These are phyloP conservation scores for Trididemnum clinides DNA, from an alignment of 23 tunicate genomes.

Conservation along the genomic window DNA sequence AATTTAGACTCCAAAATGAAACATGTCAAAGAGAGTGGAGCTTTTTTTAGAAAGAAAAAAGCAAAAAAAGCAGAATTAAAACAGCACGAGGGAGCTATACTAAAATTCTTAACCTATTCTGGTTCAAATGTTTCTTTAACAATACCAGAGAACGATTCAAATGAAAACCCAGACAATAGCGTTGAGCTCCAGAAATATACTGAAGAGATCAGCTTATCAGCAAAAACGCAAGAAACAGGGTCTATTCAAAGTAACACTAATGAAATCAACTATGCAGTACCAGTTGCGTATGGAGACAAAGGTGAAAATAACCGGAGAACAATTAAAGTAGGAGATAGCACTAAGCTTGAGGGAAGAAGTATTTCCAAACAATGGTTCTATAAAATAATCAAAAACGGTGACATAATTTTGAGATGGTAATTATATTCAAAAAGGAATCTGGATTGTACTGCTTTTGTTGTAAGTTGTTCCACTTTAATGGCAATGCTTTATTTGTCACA, in stretches of 20 bases:
- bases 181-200: too few relatives aligned
- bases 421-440: slow-evolving; percentile 14
- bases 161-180: too few relatives aligned
- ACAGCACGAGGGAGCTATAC: background rate
- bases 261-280: slow-evolving; percentile 47
- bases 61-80: too few relatives aligned
- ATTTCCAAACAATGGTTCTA: slow-evolving; percentile 29
- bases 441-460: slow-evolving; percentile 28
- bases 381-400: slow-evolving; percentile 36
- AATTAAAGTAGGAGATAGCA: slow-evolving; percentile 24
- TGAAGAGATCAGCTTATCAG: too few relatives aligned
- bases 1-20: too few relatives aligned
- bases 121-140: too few relatives aligned
- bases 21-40: too few relatives aligned
- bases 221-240: slow-evolving; percentile 51
- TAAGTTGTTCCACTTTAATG: slow-evolving; percentile 27
- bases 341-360: slow-evolving; percentile 23
- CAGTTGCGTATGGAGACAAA: slow-evolving; percentile 29
- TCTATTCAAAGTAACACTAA: slow-evolving; percentile 46
- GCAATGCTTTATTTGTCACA: slow-evolving; percentile 38
- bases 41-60: too few relatives aligned
- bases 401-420: slow-evolving; percentile 16
- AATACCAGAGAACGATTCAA: too few relatives aligned
- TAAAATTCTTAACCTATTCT: background rate
- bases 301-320: slow-evolving; percentile 39